Percentiles rank a stretch among this genome's conserved stretches.
Conservation (phyloP, 2,797 vertebrate genomes). For the Enteromius treurensis region DNA sequence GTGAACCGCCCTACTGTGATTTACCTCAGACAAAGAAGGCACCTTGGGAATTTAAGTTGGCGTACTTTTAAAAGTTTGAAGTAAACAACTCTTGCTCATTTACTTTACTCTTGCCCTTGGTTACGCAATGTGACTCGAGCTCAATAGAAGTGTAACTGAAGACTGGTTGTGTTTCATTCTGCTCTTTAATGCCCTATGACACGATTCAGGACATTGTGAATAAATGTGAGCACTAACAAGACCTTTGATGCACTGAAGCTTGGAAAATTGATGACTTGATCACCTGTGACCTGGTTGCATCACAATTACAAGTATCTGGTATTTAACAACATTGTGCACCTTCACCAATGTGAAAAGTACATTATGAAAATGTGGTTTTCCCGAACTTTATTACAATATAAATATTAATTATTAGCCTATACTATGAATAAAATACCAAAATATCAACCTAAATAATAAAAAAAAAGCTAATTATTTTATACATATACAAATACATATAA, state of each 20-base stretch:
- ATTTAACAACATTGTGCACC: not conserved
- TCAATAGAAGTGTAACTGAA: not conserved
- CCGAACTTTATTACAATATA: too few species aligned
- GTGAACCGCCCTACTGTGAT: constrained; percentile 32
- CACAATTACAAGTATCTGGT: not conserved
- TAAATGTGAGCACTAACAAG: not conserved
- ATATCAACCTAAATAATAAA: not conserved
- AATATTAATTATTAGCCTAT: too few species aligned
- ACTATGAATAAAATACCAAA: not conserved
- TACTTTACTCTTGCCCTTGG: not conserved
- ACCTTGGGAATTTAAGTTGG: constrained; percentile 27
- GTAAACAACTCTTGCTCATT: constrained; percentile 36
- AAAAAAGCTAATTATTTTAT: not conserved
- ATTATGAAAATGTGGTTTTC: not conserved
- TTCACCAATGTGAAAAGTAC: not conserved
- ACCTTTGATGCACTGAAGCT: not conserved
- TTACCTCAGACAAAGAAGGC: constrained; percentile 16
- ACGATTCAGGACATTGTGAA: not conserved
- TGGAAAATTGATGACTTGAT: not conserved
- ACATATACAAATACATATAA: too few species aligned
- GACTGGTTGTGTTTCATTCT: constrained; percentile 12
- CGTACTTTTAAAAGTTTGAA: constrained; percentile 20
- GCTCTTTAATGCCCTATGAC: not conserved
- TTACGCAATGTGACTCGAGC: constrained; percentile 1
- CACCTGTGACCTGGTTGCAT: not conserved